Evolutionary conservation across 2,888 invertebrate species (phyloP).

Genomic region (Rhingia campestris): DNA sequence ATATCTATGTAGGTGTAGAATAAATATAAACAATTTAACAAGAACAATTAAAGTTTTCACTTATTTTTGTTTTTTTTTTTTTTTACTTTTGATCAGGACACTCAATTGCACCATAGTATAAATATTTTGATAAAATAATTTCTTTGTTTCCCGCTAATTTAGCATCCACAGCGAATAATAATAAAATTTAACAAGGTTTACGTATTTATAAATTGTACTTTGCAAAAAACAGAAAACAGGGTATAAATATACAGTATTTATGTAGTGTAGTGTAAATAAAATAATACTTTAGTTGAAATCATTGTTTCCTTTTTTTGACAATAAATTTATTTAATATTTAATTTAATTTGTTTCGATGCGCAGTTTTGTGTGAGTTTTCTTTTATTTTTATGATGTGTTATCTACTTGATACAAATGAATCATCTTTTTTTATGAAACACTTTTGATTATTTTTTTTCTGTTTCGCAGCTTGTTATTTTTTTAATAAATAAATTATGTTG

Average conservation of each 20-base stretch:
- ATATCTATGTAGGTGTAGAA: constrained; percentile 49
- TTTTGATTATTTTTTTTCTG: constrained; percentile 28
- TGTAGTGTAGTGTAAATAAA: constrained; percentile 51
- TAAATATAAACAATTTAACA: constrained; percentile 53
- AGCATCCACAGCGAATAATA: constrained; percentile 46
- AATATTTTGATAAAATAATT: constrained; percentile 40
- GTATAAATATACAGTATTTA: constrained; percentile 51
- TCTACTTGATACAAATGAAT: constrained; percentile 25
- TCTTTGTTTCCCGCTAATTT: constrained; percentile 17
- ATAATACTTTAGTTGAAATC: constrained; percentile 36
- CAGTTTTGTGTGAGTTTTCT: constrained; percentile 62
- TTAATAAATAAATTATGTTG: constrained; percentile 34
- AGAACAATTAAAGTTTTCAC: constrained; percentile 50
- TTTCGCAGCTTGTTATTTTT: constrained; percentile 7
- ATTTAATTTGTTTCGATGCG: constrained; percentile 64
- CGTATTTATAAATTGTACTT: constrained; percentile 56
- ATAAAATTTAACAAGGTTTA: constrained; percentile 49
- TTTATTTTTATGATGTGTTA: constrained; percentile 22
- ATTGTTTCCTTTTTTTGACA: constrained; percentile 19
- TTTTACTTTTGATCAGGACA: constrained; percentile 19
- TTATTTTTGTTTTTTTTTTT: neutral
- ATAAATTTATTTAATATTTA: constrained; percentile 9
- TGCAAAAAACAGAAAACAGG: constrained; percentile 43
- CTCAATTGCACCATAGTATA: constrained; percentile 42
- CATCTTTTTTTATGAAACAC: constrained; percentile 27